phyloP scores from a whole-genome alignment of 2,797 vertebrate species.

The Halcyon smyrnensis region DNA sequence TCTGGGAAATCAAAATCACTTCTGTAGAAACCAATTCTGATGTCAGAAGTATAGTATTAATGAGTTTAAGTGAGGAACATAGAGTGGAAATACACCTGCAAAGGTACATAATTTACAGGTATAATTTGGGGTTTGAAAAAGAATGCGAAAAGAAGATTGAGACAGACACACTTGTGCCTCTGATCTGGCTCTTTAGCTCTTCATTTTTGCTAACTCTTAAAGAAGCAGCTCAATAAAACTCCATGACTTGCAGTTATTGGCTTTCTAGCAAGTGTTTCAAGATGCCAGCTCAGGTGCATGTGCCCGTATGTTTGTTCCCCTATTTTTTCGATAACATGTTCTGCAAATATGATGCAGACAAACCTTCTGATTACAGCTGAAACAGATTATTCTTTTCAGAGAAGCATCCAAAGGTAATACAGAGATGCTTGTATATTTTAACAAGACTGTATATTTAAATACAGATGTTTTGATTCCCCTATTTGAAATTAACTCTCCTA shows the following conservation, averaged over 20 bases:
- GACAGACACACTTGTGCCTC: not conserved
- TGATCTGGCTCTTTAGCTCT: not conserved
- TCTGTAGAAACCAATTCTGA: not conserved
- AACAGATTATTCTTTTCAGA: not conserved
- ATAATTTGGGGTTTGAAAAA: not conserved
- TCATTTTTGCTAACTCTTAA: not conserved
- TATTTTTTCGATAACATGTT: not conserved
- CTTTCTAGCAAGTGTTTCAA: not conserved
- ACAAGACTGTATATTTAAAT: not conserved
- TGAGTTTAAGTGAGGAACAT: not conserved
- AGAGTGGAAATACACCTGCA: not conserved
- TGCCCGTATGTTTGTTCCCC: not conserved
- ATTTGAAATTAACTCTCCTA: not conserved
- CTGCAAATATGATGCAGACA: not conserved
- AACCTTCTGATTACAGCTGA: not conserved
- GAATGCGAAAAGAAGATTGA: not conserved
- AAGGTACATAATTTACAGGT: not conserved
- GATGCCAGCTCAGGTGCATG: not conserved
- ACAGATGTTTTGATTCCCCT: not conserved
- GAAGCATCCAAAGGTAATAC: not conserved
- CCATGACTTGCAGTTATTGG: not conserved
- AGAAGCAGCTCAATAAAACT: not conserved
- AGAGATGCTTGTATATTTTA: not conserved
- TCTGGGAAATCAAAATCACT: constrained; percentile 13
- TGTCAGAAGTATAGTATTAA: not conserved